phyloP scores from a whole-genome alignment of 2,888 invertebrate genomes.

The Scaptomyza polygonia region DNA sequence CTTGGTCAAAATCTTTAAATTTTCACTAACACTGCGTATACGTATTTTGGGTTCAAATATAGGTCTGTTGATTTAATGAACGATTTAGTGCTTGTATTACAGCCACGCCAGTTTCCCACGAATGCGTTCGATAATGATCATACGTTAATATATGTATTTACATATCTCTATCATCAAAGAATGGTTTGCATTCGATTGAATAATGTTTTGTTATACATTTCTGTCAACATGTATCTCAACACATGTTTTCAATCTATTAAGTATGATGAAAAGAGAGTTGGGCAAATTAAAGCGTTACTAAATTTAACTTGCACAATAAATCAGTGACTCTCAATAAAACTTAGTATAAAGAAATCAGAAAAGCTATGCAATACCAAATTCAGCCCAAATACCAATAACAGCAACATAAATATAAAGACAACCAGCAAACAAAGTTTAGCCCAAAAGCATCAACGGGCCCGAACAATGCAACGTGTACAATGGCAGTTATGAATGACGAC shows the following conservation, averaged over 20 bases:
- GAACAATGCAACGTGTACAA: slow-evolving; percentile 57
- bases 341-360: slow-evolving; percentile 50
- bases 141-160: slow-evolving; percentile 23
- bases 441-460: slow-evolving; percentile 37
- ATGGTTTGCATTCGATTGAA: neutral
- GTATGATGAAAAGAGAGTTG: slow-evolving; percentile 25
- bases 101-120: slow-evolving; percentile 42
- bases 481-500: slow-evolving; percentile 62
- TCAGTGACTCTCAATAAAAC: slow-evolving; percentile 25
- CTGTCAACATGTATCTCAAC: neutral
- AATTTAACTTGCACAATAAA: slow-evolving; percentile 49
- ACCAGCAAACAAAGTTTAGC: slow-evolving; percentile 15
- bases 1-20: slow-evolving; percentile 39
- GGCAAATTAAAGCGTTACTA: slow-evolving; percentile 18
- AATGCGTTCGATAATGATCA: slow-evolving; percentile 56
- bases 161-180: slow-evolving; percentile 8
- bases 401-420: slow-evolving; percentile 1
- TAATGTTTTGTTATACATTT: no score
- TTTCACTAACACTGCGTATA: slow-evolving; percentile 45
- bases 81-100: slow-evolving; percentile 49
- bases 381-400: slow-evolving; percentile 43
- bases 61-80: slow-evolving; percentile 11
- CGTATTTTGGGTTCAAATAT: slow-evolving; percentile 21
- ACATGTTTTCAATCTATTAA: neutral
- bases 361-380: slow-evolving; percentile 62